Base-by-base conservation (phyloP, 1,140 invertebrate genomes). In the Drosophila eugracilis region DNA sequence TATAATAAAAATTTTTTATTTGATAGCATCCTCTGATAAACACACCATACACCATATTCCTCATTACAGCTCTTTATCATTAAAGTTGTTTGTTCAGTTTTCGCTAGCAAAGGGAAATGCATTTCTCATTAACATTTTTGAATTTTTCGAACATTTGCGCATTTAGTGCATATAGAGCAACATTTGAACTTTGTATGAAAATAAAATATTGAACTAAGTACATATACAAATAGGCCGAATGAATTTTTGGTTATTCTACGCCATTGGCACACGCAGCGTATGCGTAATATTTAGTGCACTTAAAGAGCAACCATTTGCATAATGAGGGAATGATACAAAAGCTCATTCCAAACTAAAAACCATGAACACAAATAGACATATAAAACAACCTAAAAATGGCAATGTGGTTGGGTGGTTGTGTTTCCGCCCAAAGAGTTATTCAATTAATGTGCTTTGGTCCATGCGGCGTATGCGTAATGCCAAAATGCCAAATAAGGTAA, bases 261-360 rank as follows among this genome's bases (percentile, higher is more conserved):
- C 19, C 39, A 26, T 26, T 52, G 45, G 21, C 60, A 6, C 34
- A 54, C 36, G 26, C 54, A 45, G 21, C 62, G 63, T 52, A 76
- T 60, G 45, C 44, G 54, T 57, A 55, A 76, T 76, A 76, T 76
- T 76, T 76, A 53, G 60, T 59, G 73, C 73, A 66, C 71, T 75
- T 75, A 67, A 75, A 75, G 71, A 49, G 72, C 54, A 58, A 47
- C 39, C 62, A 75, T 75, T 75, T 75, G 72, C 72, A 75, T 75
- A 75, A 75, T 75, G 48, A 67, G 48, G 32, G 36, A 74, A 48
- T 72, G 37, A 42, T 55, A 50, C 30, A 44, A 47, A 14, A 32
- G 6, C 14, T 4, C 26, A 10, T 14, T 24, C 0, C 10, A 6
- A 4, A 17, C n/a, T n/a, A 4, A 26, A 48, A 54, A 53, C 24